Evolutionary conservation across 2,888 invertebrate genomes (phyloP), one percentile per base, ranked within the genome.

Genomic region (Agrenia bidenticulata): DNA sequence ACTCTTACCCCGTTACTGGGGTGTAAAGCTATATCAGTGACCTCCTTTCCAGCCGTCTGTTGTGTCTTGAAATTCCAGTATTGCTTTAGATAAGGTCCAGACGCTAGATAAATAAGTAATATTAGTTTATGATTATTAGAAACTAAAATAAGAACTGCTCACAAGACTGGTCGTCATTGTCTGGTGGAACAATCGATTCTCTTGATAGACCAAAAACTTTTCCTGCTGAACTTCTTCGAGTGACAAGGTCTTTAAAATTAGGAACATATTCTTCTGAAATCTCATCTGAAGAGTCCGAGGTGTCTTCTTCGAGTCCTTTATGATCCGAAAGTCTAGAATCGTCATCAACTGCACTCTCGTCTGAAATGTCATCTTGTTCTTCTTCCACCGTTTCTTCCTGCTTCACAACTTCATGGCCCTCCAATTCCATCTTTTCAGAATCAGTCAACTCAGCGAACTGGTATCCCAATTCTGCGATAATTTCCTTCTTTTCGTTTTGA

Each of bases 11-110:
- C 73, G 64, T 75, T 73, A 5, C 63, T 67, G 7, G 73, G 73
- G 65, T 76, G 73, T 2, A 72, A 64, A 1, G 71, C 68, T 2
- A 76, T 69, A 24, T 69, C 69, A 1, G 75, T 76, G 9, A 75
- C 67, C 67, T 73, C 74, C 45, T 67, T 53, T 1, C 74, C 76
- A 24, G 64, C 61, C 0, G 72, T 72, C 17, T 66, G 61, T 1
- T 19, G 17, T 19, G 67, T 65, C 21, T 66, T 72, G 32, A 74
- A 67, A 9, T 72, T 51, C 73, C 73, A 76, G 41, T 66, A 75
- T 23, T 73, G 60, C 23, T 62, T 50, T 1, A 74, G 42, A 27
- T 64, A 57, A 32, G 74, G 73, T 19, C 69, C 73, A 54, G 5
- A 7, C 23, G 51, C 19, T 51, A 51, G 23, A 24, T 23, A 23